phyloP scores from a whole-genome alignment of 2,797 vertebrate genomes.

The Phoebastria nigripes region DNA sequence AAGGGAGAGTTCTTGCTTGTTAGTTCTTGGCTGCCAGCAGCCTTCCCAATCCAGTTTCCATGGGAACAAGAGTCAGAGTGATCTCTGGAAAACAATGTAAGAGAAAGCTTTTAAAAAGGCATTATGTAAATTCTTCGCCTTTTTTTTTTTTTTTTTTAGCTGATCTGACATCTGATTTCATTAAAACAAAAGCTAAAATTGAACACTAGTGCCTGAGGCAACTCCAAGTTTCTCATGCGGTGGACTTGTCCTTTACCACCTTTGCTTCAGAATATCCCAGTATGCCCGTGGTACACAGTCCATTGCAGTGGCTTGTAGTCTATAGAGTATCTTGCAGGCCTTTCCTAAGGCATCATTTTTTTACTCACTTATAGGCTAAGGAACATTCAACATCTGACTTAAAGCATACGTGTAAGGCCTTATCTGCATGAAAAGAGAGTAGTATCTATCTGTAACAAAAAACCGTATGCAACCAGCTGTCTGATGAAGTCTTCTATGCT shows the following conservation, averaged over 20 bases:
- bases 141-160: background rate
- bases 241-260: background rate
- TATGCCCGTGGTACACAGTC: background rate
- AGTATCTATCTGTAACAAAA: background rate
- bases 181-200: constrained; percentile 21
- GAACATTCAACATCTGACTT: background rate
- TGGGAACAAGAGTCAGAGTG: constrained; percentile 52
- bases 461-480: background rate
- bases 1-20: constrained; percentile 5
- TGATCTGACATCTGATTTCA: constrained; percentile 31
- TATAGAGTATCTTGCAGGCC: background rate
- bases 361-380: background rate
- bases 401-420: background rate
- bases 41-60: constrained; percentile 57
- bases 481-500: background rate
- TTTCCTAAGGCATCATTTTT: background rate
- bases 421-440: background rate
- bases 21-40: constrained; percentile 22
- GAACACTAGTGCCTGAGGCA: background rate
- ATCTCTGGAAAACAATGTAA: constrained; percentile 49
- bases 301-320: background rate
- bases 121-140: constrained; percentile 47
- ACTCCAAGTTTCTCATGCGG: background rate
- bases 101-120: constrained; percentile 36
- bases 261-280: background rate